Base-by-base conservation (phyloP, 2,888 invertebrate genomes). In the Stenodema calcarata region DNA sequence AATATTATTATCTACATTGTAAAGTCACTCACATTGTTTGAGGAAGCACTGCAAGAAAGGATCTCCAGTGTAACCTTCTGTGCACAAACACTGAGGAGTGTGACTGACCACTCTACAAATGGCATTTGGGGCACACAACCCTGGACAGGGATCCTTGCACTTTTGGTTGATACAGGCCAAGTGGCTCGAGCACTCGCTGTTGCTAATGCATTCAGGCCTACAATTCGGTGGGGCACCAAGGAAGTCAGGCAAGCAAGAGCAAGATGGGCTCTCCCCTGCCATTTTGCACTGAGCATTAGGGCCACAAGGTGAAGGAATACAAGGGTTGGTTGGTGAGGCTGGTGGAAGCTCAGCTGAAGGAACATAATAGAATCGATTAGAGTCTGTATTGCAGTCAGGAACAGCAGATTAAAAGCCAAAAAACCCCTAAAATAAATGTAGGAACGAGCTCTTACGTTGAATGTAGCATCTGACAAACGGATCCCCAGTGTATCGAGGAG, bases 271-370 rank as follows among this genome's bases (percentile, higher is more conserved):
- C 35, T 93, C 93, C 89, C 95, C 95, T 28, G 93, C 90, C 90
- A 94, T 94, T 89, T 94, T 94, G 90, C 97, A 97, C 89, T 94
- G 93, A 88, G 96, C 95, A 90, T 96, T 96, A 6, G 96, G 94
- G 62, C 97, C 97, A 90, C 97, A 97, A 0, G 96, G 96, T 1
- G 95, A 94, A 80, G 96, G 96, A 88, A 47, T 92, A 54, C 88
- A 88, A 47, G 87, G 87, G 44, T 87, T 87, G 14, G 75, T 62
- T 12, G 87, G 88, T 9, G 62, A 44, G 23, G 82, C 83, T 7
- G 86, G 73, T 18, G 80, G 86, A 50, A 70, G 75, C 9, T 86
- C 88, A n/a, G 84, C 88, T 88, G 85, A 18, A 70, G 73, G 73
- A 18, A 30, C 14, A 41, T 14, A 18, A 23, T 44, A 2, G 16